Conservation (phyloP, 2,113 vertebrate genomes). For the Microtus pennsylvanicus region DNA sequence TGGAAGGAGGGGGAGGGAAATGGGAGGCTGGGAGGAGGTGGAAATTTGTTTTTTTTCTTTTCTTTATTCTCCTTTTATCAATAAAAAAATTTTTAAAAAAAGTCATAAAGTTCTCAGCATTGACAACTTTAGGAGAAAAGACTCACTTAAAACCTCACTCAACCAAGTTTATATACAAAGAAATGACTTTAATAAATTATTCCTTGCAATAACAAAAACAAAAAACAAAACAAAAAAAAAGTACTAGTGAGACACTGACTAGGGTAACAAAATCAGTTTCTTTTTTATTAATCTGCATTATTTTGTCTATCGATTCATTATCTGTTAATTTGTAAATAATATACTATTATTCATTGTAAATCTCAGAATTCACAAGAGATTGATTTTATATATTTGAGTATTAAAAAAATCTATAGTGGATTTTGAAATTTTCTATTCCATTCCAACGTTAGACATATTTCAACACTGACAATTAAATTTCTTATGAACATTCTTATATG, state of each 20-base stretch:
- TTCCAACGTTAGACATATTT: background rate
- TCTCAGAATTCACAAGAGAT: conserved; percentile 65
- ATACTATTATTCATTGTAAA: background rate
- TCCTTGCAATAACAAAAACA: conserved; percentile 56
- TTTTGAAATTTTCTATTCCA: background rate
- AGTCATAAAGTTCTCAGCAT: background rate
- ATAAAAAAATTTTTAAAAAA: too few species aligned
- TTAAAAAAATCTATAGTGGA: conserved; percentile 49
- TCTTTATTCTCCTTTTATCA: too few species aligned
- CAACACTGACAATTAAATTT: background rate
- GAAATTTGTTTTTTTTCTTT: too few species aligned
- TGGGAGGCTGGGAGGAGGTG: too few species aligned
- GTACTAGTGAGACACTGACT: background rate
- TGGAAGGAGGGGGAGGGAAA: too few species aligned
- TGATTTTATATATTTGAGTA: conserved; percentile 40
- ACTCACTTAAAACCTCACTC: background rate
- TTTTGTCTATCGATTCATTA: conserved; percentile 73
- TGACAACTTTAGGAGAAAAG: background rate
- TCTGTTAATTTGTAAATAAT: conserved; percentile 36
- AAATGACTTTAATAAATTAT: background rate
- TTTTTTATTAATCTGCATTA: conserved; percentile 65
- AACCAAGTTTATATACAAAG: background rate
- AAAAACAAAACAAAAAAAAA: too few species aligned
- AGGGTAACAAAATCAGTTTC: conserved; percentile 65
- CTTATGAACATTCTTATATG: background rate